These are phyloP conservation scores for Drosophila sp. DNA, from an alignment of 1,140 invertebrate species.

Conservation along the genomic window DNA sequence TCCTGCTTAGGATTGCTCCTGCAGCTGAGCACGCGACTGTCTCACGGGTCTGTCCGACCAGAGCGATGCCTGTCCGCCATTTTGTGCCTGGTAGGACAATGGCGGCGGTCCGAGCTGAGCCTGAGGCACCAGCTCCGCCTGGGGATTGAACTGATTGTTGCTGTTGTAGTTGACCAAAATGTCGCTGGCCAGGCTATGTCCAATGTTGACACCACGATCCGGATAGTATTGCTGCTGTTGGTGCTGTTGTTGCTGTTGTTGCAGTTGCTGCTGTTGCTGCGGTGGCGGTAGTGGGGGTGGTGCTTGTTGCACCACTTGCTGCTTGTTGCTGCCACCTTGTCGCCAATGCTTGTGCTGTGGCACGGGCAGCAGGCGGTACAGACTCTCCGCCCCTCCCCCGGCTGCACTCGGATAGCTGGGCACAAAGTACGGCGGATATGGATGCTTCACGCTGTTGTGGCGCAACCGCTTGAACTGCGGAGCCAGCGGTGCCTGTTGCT, in stretches of 20 bases:
- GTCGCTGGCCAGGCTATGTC: constrained; percentile 66
- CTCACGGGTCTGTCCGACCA: constrained; percentile 56
- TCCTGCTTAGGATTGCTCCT: background rate
- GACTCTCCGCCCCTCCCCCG: constrained; percentile 42
- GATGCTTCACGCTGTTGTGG: constrained; percentile 42
- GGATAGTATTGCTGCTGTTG: constrained; percentile 70
- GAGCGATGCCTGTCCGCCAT: constrained; percentile 40
- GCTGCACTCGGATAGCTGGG: constrained; percentile 61
- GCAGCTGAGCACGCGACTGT: constrained; percentile 59
- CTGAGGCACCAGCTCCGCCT: constrained; percentile 87
- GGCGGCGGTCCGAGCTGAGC: constrained; percentile 66
- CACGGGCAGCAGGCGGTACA: constrained; percentile 72
- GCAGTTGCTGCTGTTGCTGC: constrained; percentile 76
- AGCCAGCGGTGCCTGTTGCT: constrained; percentile 21
- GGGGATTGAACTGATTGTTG: constrained; percentile 86
- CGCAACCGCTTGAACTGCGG: constrained; percentile 57
- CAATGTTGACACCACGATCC: constrained; percentile 58
- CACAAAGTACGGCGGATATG: constrained; percentile 66
- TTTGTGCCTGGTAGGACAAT: constrained; percentile 78
- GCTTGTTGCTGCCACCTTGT: constrained; percentile 55
- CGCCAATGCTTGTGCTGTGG: constrained; percentile 71
- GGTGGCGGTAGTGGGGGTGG: constrained; percentile 81
- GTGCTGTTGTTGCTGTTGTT: constrained; percentile 84
- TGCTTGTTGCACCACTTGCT: constrained; percentile 76
- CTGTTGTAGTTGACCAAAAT: constrained; percentile 70